These are phyloP conservation scores for Symphodus melops DNA, from an alignment of 2,113 vertebrate species.

Conservation along the genomic window DNA sequence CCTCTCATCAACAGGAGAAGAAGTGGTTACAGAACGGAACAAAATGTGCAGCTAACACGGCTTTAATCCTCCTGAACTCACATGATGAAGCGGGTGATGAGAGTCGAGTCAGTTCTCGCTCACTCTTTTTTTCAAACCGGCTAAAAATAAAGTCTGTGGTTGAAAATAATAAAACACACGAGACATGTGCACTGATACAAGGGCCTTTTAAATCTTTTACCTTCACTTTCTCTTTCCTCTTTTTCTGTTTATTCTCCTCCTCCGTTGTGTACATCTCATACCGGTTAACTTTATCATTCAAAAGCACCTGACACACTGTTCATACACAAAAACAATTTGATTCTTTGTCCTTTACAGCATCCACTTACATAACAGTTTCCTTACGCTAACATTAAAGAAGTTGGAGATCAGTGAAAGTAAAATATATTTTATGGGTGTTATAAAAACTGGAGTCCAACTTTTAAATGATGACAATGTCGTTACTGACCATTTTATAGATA, in stretches of 20 bases:
- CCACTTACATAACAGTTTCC: slow-evolving; percentile 38
- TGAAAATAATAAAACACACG: slow-evolving; percentile 23
- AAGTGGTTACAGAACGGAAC: slow-evolving; percentile 50
- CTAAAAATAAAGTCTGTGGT: slow-evolving; percentile 20
- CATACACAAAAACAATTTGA: slow-evolving; percentile 22
- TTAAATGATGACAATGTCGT: not conserved
- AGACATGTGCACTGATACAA: not conserved
- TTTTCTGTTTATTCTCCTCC: not conserved
- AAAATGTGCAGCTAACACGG: slow-evolving; percentile 47
- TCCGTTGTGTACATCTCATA: slow-evolving; percentile 50
- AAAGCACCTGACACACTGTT: slow-evolving; percentile 24
- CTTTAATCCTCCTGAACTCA: slow-evolving; percentile 25
- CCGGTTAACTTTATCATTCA: slow-evolving; percentile 52
- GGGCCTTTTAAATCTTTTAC: slow-evolving; percentile 19
- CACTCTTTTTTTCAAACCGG: not conserved
- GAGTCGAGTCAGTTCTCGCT: not conserved
- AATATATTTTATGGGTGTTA: slow-evolving; percentile 4
- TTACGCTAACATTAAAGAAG: slow-evolving; percentile 14
- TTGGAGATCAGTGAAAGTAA: not conserved
- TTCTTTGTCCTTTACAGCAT: not conserved
- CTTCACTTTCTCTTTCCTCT: slow-evolving; percentile 40
- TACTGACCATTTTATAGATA: no score
- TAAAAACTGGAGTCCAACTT: not conserved
- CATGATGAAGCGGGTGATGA: not conserved
- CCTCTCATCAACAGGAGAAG: slow-evolving; percentile 30